Conservation (phyloP, 2,113 vertebrate genomes). For the Marmota monax region DNA sequence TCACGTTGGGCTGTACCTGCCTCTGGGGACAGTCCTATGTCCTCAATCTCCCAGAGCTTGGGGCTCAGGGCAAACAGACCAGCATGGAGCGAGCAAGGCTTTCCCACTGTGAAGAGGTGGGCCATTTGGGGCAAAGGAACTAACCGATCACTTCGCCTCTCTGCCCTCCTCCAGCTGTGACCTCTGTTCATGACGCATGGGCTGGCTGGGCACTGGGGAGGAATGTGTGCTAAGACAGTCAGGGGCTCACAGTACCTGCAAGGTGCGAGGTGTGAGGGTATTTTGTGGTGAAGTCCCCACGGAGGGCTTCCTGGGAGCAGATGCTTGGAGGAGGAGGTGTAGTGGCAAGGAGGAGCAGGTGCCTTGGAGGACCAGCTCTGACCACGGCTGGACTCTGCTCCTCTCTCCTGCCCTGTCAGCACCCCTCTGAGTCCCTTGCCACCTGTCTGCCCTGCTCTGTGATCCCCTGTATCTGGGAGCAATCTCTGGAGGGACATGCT, state of each 20-base stretch:
- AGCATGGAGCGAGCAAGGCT: background rate
- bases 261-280: accelerated
- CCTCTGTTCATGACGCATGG: background rate
- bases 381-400: background rate
- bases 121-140: background rate
- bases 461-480: background rate
- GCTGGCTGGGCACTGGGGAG: background rate
- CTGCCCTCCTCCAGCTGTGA: background rate
- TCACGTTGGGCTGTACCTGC: background rate
- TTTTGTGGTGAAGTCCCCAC: background rate
- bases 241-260: background rate
- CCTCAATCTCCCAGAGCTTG: background rate
- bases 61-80: too few relatives aligned
- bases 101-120: too few relatives aligned
- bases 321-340: background rate
- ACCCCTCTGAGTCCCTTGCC: background rate
- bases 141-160: background rate
- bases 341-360: background rate
- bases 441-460: accelerated
- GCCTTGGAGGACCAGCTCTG: background rate
- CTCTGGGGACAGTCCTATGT: background rate
- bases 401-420: background rate
- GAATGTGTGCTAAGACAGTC: accelerated
- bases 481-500: background rate
- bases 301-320: background rate